Base-by-base conservation (phyloP, 2,888 invertebrate species). In the Acleris sparsana region DNA sequence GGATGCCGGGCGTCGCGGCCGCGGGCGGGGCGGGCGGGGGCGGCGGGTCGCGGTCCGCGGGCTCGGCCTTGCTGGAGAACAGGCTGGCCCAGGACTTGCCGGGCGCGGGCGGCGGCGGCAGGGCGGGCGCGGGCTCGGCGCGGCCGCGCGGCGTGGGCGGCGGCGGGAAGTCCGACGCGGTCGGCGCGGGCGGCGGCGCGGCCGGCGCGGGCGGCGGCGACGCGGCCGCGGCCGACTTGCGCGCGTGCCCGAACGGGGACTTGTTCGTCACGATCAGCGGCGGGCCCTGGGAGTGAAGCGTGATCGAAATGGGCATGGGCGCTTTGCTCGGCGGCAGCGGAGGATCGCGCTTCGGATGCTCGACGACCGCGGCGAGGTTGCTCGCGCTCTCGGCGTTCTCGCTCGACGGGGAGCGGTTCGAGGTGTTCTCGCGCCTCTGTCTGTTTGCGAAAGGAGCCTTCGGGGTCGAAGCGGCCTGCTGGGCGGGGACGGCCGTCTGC, bases 51-150 rank as follows among this genome's bases (percentile, higher is more conserved):
- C n/a, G n/a, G n/a, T n/a, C n/a, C n/a, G 69, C 0, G 83, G 78
- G 72, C 1, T 72, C 75, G 20, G 82, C 74, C 73, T 90, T 90
- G 67, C 76, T 93, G 3, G 90, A 93, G 82, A 95, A 95, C 17
- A 95, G 79, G 82, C 95, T 95, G 1, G 95, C 95, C 95, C 95
- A 95, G 0, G 95, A 94, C 59, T 94, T 92, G 68, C 93, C 87
- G 18, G 92, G 81, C 0, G 91, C 89, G 0, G 91, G 88, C 68
- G 84, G 88, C 5, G 87, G 85, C 53, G 79, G 78, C 1, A 83
- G 76, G 5, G 81, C 80, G 2, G 88, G 85, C 0, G 88, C 73
- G 1, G 90, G 87, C 1, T 90, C 92, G 1, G 85, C 86, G 33
- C 88, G 83, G 72, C 88, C 86, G 46, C 92, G 82, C 0, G 92